These are phyloP conservation scores for Pyrgilauda ruficollis DNA, from an alignment of 2,113 vertebrate genomes.

Conservation along the genomic window DNA sequence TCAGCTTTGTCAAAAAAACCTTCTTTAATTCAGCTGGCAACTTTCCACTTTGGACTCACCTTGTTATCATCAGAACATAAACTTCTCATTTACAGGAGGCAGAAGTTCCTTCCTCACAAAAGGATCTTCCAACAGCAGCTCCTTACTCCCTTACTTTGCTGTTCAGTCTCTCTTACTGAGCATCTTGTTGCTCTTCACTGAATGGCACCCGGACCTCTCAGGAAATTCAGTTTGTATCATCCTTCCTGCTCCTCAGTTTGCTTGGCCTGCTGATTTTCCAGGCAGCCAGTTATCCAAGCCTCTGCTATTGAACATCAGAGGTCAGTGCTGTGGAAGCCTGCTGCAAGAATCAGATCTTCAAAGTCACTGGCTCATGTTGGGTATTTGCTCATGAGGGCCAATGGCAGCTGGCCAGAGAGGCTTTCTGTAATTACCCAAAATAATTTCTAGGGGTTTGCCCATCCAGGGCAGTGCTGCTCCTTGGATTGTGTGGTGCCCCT, in stretches of 20 bases:
- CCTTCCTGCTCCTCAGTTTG: neutral
- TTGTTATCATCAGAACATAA: neutral
- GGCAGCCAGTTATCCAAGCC: neutral
- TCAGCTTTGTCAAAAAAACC: neutral
- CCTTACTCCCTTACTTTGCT: neutral
- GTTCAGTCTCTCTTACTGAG: neutral
- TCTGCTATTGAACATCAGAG: accelerated
- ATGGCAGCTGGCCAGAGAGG: neutral
- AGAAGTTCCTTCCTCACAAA: neutral
- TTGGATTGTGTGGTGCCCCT: neutral
- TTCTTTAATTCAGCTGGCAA: neutral
- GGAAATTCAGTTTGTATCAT: neutral
- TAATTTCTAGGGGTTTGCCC: neutral
- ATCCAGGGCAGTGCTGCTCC: neutral
- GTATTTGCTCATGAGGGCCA: neutral
- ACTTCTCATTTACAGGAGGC: neutral
- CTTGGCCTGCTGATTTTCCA: neutral
- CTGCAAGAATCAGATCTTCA: neutral
- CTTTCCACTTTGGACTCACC: neutral
- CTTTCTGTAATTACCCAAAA: neutral
- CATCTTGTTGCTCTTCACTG: neutral
- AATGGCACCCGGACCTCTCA: neutral
- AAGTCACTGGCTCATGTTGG: neutral
- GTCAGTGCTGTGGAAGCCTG: neutral
- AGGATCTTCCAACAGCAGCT: neutral